phyloP scores from a whole-genome alignment of 1,140 invertebrate genomes.

The Cotesia glomerata region DNA sequence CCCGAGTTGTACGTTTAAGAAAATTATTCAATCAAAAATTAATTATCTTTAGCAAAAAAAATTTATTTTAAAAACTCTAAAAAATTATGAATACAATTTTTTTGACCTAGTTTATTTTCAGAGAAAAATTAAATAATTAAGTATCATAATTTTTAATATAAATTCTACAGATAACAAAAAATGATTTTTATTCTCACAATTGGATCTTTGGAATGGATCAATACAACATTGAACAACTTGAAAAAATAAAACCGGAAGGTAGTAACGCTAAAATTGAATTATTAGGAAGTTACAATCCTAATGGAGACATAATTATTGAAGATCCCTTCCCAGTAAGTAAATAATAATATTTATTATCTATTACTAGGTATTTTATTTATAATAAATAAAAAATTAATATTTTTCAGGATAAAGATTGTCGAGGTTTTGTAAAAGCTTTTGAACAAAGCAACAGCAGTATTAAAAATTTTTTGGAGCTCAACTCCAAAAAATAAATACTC shows the following conservation, averaged over 20 bases:
- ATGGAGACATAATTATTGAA: constrained; percentile 78
- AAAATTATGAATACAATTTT: background rate
- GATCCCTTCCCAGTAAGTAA: constrained; percentile 86
- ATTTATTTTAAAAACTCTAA: background rate
- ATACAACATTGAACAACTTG: constrained; percentile 76
- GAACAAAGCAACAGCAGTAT: no score
- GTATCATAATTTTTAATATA: constrained; percentile 43
- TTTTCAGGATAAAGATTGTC: constrained; percentile 66
- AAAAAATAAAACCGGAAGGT: constrained; percentile 67
- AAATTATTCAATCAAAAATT: no score
- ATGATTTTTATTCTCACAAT: constrained; percentile 81
- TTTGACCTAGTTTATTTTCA: background rate
- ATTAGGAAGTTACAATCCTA: constrained; percentile 82
- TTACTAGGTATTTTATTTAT: background rate
- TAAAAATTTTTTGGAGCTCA: no score
- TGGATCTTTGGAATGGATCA: constrained; percentile 93
- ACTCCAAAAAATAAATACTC: constrained; percentile 18
- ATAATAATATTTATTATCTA: constrained; percentile 17
- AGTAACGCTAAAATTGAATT: constrained; percentile 76
- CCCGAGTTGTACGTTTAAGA: constrained; percentile 70
- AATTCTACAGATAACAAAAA: constrained; percentile 62
- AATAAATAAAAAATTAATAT: constrained; percentile 25
- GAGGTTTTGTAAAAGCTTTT: constrained; percentile 66
- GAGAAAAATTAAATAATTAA: background rate
- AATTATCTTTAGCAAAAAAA: background rate